Evolutionary conservation across 2,888 invertebrate species (phyloP), one percentile per base, ranked within the genome.

Genomic region (Macropis europaea): DNA sequence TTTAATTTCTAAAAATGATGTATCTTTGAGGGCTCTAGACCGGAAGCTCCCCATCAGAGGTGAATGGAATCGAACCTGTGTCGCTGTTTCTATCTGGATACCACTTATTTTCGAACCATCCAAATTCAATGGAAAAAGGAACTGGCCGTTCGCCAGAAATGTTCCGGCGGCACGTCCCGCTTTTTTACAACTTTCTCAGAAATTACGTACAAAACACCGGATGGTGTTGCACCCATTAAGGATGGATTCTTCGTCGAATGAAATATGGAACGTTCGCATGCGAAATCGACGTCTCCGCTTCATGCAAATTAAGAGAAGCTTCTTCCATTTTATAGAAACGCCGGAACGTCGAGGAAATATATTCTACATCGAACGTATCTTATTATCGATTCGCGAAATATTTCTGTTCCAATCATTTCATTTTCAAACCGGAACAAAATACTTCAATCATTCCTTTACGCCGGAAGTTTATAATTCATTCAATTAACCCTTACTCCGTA

Each of bases 61-160:
- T 53, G 52, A 76, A 70, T 61, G 66, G 70, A 67, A 81, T 81
- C 77, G 74, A 81, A 77, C 77, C 56, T 68, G 60, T 77, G 77
- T 73, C 77, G 61, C 81, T 80, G 70, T 71, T 81, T 61, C 53
- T 70, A 64, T 42, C 70, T 62, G 45, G 34, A 60, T 77, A 60
- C 64, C 61, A 63, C 66, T 79, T 79, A 79, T 81, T 81, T 80
- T 80, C 68, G 70, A 63, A 68, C 48, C 42, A 48, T 28, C 30
- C 73, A 52, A 77, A 79, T 73, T 77, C 81, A 79, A 73, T 74
- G 74, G 62, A 60, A 77, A 67, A 73, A 53, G 57, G 60, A 42
- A 52, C 62, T 79, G 81, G 70, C 64, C n/a, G 15, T n/a, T 48
- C 34, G 79, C 77, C 81, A 80, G 28, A 54, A 40, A 40, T 45